Conservation (phyloP, 2,888 invertebrate species). For the Sphinx pinastri region DNA sequence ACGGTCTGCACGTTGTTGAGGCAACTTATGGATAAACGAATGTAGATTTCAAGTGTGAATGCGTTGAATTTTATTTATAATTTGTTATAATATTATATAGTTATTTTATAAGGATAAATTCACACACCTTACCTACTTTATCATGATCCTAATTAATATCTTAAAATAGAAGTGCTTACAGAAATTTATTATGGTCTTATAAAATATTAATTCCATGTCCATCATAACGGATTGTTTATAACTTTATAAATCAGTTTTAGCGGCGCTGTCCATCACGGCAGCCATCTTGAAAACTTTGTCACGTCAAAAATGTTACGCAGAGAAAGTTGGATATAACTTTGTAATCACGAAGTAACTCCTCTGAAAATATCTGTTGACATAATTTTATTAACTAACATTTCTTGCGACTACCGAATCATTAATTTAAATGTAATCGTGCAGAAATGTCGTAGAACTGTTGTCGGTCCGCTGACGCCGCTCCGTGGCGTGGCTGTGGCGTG, state of each 20-base stretch:
- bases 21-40: too few species aligned
- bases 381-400: not conserved
- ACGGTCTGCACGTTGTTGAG: too few species aligned
- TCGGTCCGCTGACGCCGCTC: not conserved
- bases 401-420: not conserved
- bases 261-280: not conserved
- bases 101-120: too few species aligned
- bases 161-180: too few species aligned
- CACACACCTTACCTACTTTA: too few species aligned
- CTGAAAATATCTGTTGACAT: not conserved
- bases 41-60: too few species aligned
- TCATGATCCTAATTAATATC: too few species aligned
- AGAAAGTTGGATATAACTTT: slow-evolving; percentile 1
- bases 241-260: not conserved
- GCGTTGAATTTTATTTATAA: too few species aligned
- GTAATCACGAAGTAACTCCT: slow-evolving; percentile 10
- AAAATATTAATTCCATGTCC: not conserved
- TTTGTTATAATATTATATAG: too few species aligned
- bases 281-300: slow-evolving; percentile 10
- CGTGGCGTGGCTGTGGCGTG: slow-evolving; percentile 2
- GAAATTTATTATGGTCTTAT: not conserved
- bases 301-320: not conserved
- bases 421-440: slow-evolving; percentile 23
- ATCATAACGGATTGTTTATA: not conserved
- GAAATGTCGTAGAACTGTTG: slow-evolving; percentile 1